Evolutionary conservation across 2,113 vertebrate species (phyloP).

Genomic region (Corydoras maculifer): DNA sequence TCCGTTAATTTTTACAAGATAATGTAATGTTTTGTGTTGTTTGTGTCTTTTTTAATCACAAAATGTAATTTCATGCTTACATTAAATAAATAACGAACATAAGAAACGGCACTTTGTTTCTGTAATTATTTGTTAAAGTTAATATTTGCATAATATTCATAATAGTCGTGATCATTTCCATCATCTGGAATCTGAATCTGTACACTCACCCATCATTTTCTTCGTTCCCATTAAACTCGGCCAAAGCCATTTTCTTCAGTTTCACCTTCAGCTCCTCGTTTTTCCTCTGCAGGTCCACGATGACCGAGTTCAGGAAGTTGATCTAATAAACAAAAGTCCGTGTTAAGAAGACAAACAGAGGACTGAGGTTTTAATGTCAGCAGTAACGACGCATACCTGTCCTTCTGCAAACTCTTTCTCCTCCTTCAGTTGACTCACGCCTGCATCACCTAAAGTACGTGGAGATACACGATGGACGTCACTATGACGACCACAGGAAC

Average conservation of each 20-base stretch:
- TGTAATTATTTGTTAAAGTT: too few species aligned
- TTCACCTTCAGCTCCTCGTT: constrained; percentile 88
- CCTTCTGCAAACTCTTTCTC: constrained; percentile 82
- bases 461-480: background rate
- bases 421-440: constrained; percentile 71
- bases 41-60: too few species aligned
- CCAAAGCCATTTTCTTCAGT: constrained; percentile 83
- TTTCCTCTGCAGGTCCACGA: constrained; percentile 89
- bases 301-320: constrained; percentile 94
- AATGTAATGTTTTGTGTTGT: too few species aligned
- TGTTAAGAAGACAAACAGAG: background rate
- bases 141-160: too few species aligned
- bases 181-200: background rate
- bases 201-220: constrained; percentile 73
- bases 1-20: too few species aligned
- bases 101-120: too few species aligned
- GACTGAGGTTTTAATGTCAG: background rate
- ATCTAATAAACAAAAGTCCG: constrained; percentile 62
- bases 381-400: constrained; percentile 67
- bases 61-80: too few species aligned
- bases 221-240: constrained; percentile 83
- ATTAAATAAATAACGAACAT: too few species aligned
- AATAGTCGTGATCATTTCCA: too few species aligned
- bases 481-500: background rate
- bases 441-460: constrained; percentile 61